These are phyloP conservation scores for Cynopterus sphinx DNA, from an alignment of 2,797 vertebrate species.

Conservation along the genomic window DNA sequence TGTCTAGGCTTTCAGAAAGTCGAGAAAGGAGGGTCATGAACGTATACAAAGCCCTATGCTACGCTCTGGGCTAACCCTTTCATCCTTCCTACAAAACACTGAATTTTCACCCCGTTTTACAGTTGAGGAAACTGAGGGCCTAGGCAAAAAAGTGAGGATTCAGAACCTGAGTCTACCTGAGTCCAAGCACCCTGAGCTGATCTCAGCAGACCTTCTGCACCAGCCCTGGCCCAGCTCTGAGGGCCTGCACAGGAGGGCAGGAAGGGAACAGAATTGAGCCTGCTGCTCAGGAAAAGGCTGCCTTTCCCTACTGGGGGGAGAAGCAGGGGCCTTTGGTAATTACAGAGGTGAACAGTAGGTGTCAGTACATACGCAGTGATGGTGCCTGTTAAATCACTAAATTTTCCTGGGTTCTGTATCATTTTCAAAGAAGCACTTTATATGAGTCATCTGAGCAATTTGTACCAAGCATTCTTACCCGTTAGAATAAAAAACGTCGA, in stretches of 20 bases:
- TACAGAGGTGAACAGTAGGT: conserved; percentile 65
- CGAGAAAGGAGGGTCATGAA: not conserved
- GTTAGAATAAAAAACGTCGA: not conserved
- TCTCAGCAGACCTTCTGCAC: not conserved
- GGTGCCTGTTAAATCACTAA: not conserved
- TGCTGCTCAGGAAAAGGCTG: too few species aligned
- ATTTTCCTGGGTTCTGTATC: not conserved
- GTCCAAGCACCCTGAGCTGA: not conserved
- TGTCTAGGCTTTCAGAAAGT: not conserved
- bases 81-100: not conserved
- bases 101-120: not conserved
- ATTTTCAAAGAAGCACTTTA: not conserved
- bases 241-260: not conserved
- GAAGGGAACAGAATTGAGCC: too few species aligned
- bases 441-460: not conserved
- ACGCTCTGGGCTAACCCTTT: not conserved
- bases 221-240: not conserved
- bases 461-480: not conserved
- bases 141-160: not conserved
- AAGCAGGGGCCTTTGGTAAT: not conserved
- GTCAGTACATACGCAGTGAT: conserved; percentile 63
- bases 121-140: not conserved
- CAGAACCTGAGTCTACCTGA: not conserved
- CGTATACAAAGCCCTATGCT: not conserved
- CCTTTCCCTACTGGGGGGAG: not conserved